These are phyloP conservation scores for Sapayoa aenigma DNA, from an alignment of 2,113 vertebrate species.

Conservation along the genomic window DNA sequence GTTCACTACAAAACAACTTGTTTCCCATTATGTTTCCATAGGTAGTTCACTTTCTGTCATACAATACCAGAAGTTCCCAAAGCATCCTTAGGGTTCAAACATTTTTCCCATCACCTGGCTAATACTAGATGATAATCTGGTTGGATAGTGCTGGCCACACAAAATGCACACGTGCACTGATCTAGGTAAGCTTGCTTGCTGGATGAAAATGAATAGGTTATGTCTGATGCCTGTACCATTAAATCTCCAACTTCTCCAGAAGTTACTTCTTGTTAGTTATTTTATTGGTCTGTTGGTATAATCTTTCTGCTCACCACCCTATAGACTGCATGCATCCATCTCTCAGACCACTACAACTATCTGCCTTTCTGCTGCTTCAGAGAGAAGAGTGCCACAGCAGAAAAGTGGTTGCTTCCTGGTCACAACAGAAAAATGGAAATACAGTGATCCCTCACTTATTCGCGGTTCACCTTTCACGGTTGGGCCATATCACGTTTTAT, in stretches of 20 bases:
- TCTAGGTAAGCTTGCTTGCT: background rate
- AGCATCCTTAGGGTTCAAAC: background rate
- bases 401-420: background rate
- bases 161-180: rapidly evolving
- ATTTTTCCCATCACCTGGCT: background rate
- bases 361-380: background rate
- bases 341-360: background rate
- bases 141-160: background rate
- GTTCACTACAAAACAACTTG: background rate
- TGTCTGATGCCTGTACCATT: background rate
- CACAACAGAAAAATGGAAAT: background rate
- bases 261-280: background rate
- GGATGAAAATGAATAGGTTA: background rate
- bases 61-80: background rate
- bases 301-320: background rate
- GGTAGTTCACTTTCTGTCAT: background rate
- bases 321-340: background rate
- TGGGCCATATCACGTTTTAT: too few species aligned
- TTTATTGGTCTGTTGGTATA: background rate
- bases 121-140: background rate
- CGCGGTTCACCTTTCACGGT: too few species aligned
- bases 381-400: background rate
- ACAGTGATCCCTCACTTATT: too few species aligned
- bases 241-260: background rate
- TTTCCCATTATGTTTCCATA: background rate